Evolutionary conservation across 2,113 vertebrate genomes (phyloP), one percentile per base, ranked within the genome.

Genomic region (Glaucidium brasilianum): DNA sequence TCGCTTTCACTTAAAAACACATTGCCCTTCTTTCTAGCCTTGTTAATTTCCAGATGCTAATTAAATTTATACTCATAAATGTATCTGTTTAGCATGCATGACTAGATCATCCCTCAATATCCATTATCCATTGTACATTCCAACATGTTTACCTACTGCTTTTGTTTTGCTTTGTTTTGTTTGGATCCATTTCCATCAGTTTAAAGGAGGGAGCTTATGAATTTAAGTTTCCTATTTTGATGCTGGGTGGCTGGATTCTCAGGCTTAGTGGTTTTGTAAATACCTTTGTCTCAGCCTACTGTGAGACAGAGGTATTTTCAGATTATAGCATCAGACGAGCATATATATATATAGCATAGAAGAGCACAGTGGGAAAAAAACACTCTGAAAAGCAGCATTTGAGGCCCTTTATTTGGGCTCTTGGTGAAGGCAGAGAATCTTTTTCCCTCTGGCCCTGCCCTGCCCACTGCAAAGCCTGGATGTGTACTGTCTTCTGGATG

Each of bases 1-100:
- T 97, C 25, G 92, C 80, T 93, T 96, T 97, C 97, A 97, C 98
- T 98, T 98, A 98, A 98, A 98, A 98, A 96, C 77, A 94, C 96
- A 98, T 98, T 98, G 97, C 96, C 98, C 97, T 98, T 98, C 97
- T 97, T 98, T 94, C 97, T 96, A 98, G 96, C 86, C 96, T 97
- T 98, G 97, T 97, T 98, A 98, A 98, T 98, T 98, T 98, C 96
- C 95, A 98, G 92, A 95, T 98, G 96, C 94, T 98, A 98, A 98
- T 98, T 98, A 98, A 98, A 98, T 98, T 98, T 98, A 98, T 97
- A 96, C 92, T 96, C 97, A 96, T 97, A 98, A 97, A 97, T 96
- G 96, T 97, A 97, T 97, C 97, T 98, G 92, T 96, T 98, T 97
- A 97, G 91, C 95, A 98, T 98, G 98, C 97, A 98, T 72, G 95